Percentiles rank a stretch among this genome's conserved stretches.
These are phyloP conservation scores for Takifugu ocellatus DNA, from an alignment of 2,797 vertebrate species.

Conservation along the genomic window DNA sequence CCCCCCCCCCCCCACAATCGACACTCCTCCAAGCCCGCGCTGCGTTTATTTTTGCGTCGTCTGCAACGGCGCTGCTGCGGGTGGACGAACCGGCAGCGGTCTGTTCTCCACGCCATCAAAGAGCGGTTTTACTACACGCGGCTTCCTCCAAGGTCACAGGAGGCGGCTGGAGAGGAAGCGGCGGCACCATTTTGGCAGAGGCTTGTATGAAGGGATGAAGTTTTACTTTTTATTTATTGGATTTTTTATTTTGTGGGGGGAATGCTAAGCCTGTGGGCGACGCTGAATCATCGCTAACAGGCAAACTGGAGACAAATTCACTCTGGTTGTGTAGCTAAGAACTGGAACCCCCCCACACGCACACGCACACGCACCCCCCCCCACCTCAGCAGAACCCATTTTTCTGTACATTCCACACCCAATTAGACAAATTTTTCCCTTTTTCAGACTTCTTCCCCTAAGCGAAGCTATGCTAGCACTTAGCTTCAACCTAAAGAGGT, in stretches of 20 bases:
- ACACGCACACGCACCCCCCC: no score
- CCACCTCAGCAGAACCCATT: no score
- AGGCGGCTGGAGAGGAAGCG: conserved; percentile 27
- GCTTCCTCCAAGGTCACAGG: conserved; percentile 16
- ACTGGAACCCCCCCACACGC: no score
- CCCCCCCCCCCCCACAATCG: no score
- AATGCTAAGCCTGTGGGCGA: conserved; percentile 18
- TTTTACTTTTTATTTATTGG: conserved; percentile 13
- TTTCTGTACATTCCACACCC: no score
- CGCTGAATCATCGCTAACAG: conserved; percentile 33
- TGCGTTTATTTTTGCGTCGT: not conserved
- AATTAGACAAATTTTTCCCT: no score
- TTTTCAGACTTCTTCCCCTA: no score
- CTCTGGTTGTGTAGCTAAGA: no score
- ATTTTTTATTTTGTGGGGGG: not conserved
- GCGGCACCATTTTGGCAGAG: conserved; percentile 15
- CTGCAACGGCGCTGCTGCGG: conserved; percentile 19
- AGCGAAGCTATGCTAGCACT: no score
- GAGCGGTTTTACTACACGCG: conserved; percentile 27
- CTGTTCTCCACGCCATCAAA: conserved; percentile 37
- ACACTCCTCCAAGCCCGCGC: no score
- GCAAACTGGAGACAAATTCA: no score
- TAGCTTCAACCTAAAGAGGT: no score
- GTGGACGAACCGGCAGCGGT: conserved; percentile 13
- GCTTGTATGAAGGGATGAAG: conserved; percentile 38